Conservation (phyloP, 2,888 invertebrate species). For the Acleris literana region DNA sequence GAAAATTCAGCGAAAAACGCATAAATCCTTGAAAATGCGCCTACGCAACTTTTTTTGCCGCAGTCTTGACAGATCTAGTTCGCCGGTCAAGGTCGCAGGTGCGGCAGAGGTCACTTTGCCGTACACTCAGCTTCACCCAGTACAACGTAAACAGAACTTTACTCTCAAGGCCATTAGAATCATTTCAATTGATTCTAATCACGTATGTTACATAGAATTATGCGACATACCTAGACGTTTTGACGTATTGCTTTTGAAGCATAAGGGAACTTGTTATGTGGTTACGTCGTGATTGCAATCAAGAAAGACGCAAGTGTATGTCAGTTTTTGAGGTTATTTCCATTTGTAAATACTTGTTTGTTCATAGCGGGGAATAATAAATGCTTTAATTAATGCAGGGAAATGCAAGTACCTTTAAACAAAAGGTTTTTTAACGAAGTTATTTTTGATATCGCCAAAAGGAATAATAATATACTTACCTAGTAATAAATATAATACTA, state of each 20-base stretch:
- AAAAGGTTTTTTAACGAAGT: too few species aligned
- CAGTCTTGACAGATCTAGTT: slow-evolving; percentile 27
- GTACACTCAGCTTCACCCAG: slow-evolving; percentile 1
- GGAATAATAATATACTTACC: too few species aligned
- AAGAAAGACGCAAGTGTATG: too few species aligned
- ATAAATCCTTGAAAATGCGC: slow-evolving; percentile 13
- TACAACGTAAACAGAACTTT: not conserved
- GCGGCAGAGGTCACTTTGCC: slow-evolving; percentile 13
- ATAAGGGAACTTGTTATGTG: not conserved
- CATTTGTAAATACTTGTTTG: too few species aligned
- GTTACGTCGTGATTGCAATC: too few species aligned
- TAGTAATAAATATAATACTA: too few species aligned
- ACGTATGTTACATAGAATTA: not conserved
- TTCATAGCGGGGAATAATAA: too few species aligned
- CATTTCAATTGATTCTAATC: not conserved
- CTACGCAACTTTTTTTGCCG: slow-evolving; percentile 19
- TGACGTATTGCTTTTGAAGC: not conserved
- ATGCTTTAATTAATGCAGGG: too few species aligned
- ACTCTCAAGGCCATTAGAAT: not conserved
- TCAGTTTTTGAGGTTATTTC: too few species aligned
- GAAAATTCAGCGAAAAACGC: not conserved
- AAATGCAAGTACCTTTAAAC: too few species aligned
- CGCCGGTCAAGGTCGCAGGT: slow-evolving; percentile 17
- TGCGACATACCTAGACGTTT: not conserved
- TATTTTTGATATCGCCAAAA: too few species aligned